Percentiles rank a stretch among this genome's conserved stretches.
These are phyloP conservation scores for Pollenia labialis DNA, from an alignment of 2,888 invertebrate species.

Conservation along the genomic window DNA sequence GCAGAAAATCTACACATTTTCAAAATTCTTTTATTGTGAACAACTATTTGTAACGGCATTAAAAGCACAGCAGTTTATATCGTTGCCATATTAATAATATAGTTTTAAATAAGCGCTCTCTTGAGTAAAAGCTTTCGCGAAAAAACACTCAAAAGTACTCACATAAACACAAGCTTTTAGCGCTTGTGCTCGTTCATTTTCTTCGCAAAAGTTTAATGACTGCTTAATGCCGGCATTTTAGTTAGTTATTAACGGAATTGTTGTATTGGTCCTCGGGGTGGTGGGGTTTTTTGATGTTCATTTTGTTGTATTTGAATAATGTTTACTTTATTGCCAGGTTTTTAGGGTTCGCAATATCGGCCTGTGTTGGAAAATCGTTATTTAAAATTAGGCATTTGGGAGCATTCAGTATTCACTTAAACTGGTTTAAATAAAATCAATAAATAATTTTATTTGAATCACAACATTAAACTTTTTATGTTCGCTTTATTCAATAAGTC, in stretches of 20 bases:
- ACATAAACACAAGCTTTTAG: slow-evolving; percentile 45
- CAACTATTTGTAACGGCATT: slow-evolving; percentile 55
- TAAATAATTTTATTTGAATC: too few species aligned
- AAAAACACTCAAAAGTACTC: neutral
- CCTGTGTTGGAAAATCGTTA: too few species aligned
- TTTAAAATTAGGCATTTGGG: too few species aligned
- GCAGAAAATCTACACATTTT: neutral
- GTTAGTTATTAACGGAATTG: slow-evolving; percentile 14
- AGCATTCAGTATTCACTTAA: too few species aligned
- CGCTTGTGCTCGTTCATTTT: neutral
- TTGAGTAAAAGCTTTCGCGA: slow-evolving; percentile 60
- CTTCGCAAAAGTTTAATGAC: slow-evolving; percentile 65
- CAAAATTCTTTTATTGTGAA: slow-evolving; percentile 15
- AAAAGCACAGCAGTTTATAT: slow-evolving; percentile 11
- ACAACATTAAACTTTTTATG: too few species aligned
- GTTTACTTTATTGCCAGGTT: neutral
- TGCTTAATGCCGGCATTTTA: slow-evolving; percentile 66
- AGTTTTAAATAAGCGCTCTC: slow-evolving; percentile 25
- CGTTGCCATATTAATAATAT: slow-evolving; percentile 62
- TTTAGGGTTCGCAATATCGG: too few species aligned
- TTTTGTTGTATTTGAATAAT: slow-evolving; percentile 7
- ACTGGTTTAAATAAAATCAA: too few species aligned
- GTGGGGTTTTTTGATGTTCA: neutral
- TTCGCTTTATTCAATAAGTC: too few species aligned
- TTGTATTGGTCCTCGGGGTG: neutral